Base-by-base conservation (phyloP, 2,113 vertebrate species). In the Heloderma charlesbogerti region DNA sequence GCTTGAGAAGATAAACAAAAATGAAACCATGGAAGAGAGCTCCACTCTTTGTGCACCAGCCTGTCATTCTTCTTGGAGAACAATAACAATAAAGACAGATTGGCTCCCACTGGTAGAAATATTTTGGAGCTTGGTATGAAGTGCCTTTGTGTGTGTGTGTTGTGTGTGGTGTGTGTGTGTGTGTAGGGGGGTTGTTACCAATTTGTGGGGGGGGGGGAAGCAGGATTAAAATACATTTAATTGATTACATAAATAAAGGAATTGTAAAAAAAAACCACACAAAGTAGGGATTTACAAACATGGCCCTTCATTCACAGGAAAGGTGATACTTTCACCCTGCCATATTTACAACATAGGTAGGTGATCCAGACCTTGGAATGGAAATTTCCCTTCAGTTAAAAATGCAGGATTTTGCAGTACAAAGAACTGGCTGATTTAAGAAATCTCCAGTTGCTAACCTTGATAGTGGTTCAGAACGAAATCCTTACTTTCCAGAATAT, bases 21-120 rank as follows among this genome's bases (percentile, higher is more conserved):
- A n/a, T 31, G n/a, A 25, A 0, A 1, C 37, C 0, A 2, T 3
- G 29, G 51, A 3, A 72, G 75, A 72, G 43, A 34, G 1, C 0
- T 6, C 75, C 40, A 3, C 0, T 3, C n/a, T 80, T 0, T 34
- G 4, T 57, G 16, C 74, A 78, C 20, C 37, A 37, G 34, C 31
- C 72, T 1, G 0, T 16, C 67, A 40, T 72, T 48, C 51, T 45
- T 6, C 51, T 72, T 43, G 1, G 4, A 72, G 13, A 22, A 2
- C 45, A 86, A 51, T 1, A 90, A 51, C 40, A 4, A 69, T 34
- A 82, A n/a, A n/a, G n/a, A 72, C n/a, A 78, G 67, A 51, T 37
- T 72, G 7, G 48, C 18, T 83, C 66, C 54, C 29, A 43, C 6
- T 13, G 51, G 43, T 43, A 60, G 72, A 60, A 77, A 22, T 13